Base-by-base conservation (phyloP, 1,140 invertebrate genomes). In the Vanessa tameamea region DNA sequence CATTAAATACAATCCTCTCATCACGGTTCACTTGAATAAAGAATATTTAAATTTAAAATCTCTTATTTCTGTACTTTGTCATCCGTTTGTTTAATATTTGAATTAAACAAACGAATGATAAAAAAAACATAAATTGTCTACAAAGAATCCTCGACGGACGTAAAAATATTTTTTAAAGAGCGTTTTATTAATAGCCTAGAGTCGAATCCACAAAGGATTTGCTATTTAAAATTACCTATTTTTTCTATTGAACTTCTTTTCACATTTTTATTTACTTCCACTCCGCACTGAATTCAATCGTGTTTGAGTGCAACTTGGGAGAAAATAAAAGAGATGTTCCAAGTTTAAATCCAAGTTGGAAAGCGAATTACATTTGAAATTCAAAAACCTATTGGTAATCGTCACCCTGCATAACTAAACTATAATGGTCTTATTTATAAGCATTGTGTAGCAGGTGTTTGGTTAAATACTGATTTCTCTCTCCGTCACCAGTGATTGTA, bases 271-370 rank as follows among this genome's bases (percentile, higher is more conserved):
- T 20, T 20, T 20, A 20, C 31, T 37, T 15, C 57, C 23, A 37
- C 57, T 61, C 57, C 57, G 26, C 20, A 61, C 57, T 61, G 26
- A 37, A 61, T 61, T 61, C 57, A 61, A 61, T 61, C 57, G 31
- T 61, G 57, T 61, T 61, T 37, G 57, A 61, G 57, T 61, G 57
- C 57, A 61, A 61, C 57, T 61, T 61, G 57, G 48, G 57, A 59
- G 55, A 59, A 57, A 57, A 61, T 61, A 61, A 61, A 61, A 61
- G 57, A 31, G 23, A 37, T 61, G 31, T 37, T 31, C 7, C 26
- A n/a, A 61, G 31, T 61, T 15, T 61, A 61, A 16, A 31, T 37
- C 26, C 11, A 61, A 15, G 48, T 59, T 59, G 55, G 55, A 59
- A 59, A 61, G 57, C 26, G 31, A 37, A 61, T 61, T 61, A 61